These are phyloP conservation scores for Adelosebastes latens DNA, from an alignment of 2,797 vertebrate genomes.

Conservation along the genomic window DNA sequence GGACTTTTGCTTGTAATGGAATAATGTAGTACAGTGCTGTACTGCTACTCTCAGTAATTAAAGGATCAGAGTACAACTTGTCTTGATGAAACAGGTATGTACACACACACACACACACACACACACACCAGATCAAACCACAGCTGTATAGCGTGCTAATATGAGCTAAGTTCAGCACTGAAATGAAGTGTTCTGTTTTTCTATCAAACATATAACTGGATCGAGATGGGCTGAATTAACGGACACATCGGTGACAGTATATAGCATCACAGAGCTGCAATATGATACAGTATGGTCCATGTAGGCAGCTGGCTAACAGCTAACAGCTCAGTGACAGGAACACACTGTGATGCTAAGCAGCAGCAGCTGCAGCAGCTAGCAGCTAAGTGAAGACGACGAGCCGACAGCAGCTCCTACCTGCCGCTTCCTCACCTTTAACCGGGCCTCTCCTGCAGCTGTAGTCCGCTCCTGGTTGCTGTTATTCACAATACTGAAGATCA, in stretches of 20 bases:
- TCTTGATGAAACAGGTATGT: too few species aligned
- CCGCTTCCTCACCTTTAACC: neutral
- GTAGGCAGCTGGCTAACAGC: constrained; percentile 21
- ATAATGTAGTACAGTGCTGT: neutral
- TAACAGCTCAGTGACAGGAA: constrained; percentile 23
- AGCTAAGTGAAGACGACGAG: neutral
- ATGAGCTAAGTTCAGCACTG: neutral
- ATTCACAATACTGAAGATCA: neutral
- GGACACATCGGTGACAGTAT: neutral
- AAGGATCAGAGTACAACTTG: neutral
- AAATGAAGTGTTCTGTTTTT: neutral
- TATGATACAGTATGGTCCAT: neutral
- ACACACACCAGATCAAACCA: neutral
- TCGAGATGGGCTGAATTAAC: too few species aligned
- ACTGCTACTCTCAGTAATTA: neutral
- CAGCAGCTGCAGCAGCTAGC: neutral
- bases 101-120: too few species aligned
- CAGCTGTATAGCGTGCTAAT: neutral
- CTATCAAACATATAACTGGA: neutral
- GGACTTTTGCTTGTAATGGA: neutral
- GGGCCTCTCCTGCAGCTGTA: neutral
- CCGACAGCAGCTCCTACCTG: constrained; percentile 21
- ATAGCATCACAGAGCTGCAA: neutral
- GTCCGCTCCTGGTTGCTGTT: neutral
- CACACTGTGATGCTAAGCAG: neutral